Conservation (phyloP, 2,888 invertebrate genomes). For the Nemoura dubitans region DNA sequence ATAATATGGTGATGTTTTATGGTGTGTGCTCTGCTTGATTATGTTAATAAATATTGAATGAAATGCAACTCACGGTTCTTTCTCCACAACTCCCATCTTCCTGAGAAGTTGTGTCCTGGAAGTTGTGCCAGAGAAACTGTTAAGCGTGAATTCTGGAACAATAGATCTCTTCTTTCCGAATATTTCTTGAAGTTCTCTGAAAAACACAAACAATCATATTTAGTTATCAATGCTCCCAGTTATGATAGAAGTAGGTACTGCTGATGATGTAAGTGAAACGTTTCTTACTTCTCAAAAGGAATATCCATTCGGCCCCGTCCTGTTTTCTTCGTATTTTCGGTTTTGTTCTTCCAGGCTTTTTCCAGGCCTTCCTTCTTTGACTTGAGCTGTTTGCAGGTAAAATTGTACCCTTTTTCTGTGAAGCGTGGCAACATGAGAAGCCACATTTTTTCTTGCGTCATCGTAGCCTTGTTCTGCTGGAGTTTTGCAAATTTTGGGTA, state of each 20-base stretch:
- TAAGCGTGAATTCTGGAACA: not conserved
- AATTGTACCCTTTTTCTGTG: not conserved
- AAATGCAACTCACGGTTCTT: too few species aligned
- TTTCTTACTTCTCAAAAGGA: conserved; percentile 10
- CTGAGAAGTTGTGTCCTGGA: too few species aligned
- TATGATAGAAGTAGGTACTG: not conserved
- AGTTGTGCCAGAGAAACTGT: too few species aligned
- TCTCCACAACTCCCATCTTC: too few species aligned
- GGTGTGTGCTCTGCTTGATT: too few species aligned
- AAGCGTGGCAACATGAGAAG: not conserved
- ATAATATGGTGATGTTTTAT: too few species aligned
- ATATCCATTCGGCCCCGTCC: conserved; percentile 10
- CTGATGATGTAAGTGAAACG: not conserved
- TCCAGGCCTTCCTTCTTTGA: not conserved
- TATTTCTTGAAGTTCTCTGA: conserved; percentile 22
- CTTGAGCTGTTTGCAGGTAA: not conserved
- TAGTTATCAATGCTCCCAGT: not conserved
- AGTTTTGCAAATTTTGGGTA: not conserved
- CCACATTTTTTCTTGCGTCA: not conserved
- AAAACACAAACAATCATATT: not conserved
- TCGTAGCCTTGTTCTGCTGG: not conserved
- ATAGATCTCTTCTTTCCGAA: conserved; percentile 14
- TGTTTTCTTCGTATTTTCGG: conserved; percentile 17
- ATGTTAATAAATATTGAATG: too few species aligned
- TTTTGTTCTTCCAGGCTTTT: not conserved